Percentiles rank a stretch among this genome's conserved stretches.
Conservation (phyloP, 2,888 invertebrate genomes). For the Tetropium fuscum region DNA sequence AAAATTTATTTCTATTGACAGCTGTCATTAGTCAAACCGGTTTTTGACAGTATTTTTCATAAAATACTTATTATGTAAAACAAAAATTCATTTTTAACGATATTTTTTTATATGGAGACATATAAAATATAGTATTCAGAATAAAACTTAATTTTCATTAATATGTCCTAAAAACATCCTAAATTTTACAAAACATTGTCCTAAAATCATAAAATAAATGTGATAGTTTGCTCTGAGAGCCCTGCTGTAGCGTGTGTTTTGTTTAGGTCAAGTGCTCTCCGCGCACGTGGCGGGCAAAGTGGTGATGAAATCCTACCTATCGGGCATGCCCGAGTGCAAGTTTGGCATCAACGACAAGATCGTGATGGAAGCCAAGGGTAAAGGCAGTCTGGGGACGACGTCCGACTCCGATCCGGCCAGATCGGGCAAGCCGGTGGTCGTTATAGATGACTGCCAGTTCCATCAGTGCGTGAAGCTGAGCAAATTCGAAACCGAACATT, state of each 20-base stretch:
- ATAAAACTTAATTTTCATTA: too few relatives aligned
- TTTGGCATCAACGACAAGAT: conserved; percentile 99
- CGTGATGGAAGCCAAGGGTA: conserved; percentile 95
- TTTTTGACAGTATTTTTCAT: too few relatives aligned
- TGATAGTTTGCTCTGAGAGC: not conserved
- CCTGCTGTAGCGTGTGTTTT: too few relatives aligned
- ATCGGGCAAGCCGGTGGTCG: conserved; percentile 98
- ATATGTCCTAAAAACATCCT: too few relatives aligned
- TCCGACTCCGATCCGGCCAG: conserved; percentile 81
- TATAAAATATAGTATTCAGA: too few relatives aligned
- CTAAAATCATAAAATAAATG: too few relatives aligned
- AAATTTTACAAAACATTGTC: too few relatives aligned
- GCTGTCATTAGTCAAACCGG: too few relatives aligned
- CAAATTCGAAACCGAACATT: conserved; percentile 99
- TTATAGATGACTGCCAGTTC: conserved; percentile 99
- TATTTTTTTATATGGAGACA: too few relatives aligned
- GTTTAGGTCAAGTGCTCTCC: conserved; percentile 93
- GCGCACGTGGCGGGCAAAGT: conserved; percentile 99
- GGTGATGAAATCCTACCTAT: conserved; percentile 99
- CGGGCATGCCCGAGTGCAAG: conserved; percentile 99
- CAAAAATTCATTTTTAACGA: too few relatives aligned
- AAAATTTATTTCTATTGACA: too few relatives aligned
- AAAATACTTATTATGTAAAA: too few relatives aligned
- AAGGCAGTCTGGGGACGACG: conserved; percentile 77
- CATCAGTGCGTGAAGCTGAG: conserved; percentile 99